A percentile compares a stretch with the other conserved stretches of the same genome.
Evolutionary conservation across 2,888 invertebrate species (phyloP).

Genomic region (Drosophila cognata): DNA sequence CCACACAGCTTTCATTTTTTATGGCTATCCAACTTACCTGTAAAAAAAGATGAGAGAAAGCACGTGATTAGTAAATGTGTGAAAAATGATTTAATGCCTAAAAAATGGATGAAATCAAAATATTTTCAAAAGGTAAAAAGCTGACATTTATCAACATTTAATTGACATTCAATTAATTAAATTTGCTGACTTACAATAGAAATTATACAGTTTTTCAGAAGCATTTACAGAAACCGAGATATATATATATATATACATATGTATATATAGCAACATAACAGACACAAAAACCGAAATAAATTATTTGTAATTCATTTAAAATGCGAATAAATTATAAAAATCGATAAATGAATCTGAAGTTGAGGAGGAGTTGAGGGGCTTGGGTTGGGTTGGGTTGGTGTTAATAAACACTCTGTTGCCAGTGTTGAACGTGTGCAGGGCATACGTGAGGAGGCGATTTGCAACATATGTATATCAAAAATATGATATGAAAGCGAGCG

Average conservation of each 20-base stretch:
- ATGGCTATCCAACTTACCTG: background rate
- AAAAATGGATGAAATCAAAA: background rate
- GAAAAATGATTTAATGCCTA: background rate
- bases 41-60: background rate
- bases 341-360: background rate
- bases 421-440: background rate
- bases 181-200: background rate
- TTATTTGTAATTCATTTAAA: background rate
- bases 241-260: background rate
- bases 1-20: background rate
- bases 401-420: background rate
- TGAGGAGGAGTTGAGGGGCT: background rate
- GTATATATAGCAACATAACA: background rate
- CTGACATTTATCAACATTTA: background rate
- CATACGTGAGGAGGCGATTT: background rate
- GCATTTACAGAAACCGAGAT: background rate
- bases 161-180: background rate
- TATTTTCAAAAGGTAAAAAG: background rate
- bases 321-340: background rate
- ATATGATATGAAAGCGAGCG: constrained; percentile 40
- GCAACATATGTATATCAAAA: constrained; percentile 39
- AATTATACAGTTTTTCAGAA: background rate
- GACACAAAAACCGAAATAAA: background rate
- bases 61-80: background rate
- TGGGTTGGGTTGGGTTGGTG: background rate